Percentiles rank a stretch among this genome's conserved stretches.
phyloP scores from a whole-genome alignment of 2,888 invertebrate species.

The Drosophila yooni region DNA sequence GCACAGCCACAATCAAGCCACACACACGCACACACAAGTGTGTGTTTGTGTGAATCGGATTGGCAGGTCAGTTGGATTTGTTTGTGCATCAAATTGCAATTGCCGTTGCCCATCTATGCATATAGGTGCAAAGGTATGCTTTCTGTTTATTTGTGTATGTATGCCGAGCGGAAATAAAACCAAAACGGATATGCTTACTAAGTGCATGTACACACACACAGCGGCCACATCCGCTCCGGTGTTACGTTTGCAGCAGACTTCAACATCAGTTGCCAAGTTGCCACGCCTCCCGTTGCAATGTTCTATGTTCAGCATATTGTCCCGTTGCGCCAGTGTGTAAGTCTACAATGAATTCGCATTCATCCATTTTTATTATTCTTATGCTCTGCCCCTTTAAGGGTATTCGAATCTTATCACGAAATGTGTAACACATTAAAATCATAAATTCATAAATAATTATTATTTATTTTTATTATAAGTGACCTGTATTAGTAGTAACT shows the following conservation, averaged over 20 bases:
- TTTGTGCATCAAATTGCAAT: constrained; percentile 78
- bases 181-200: constrained; percentile 78
- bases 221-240: constrained; percentile 66
- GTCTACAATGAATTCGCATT: constrained; percentile 44
- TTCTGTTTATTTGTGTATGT: constrained; percentile 22
- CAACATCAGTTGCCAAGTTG: constrained; percentile 35
- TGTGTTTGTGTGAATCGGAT: constrained; percentile 31
- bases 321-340: constrained; percentile 8
- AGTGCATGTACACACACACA: constrained; percentile 67
- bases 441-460: neutral
- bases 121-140: constrained; percentile 24
- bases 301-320: constrained; percentile 6
- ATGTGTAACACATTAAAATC: neutral
- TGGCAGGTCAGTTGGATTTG: constrained; percentile 57
- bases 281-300: constrained; percentile 2
- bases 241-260: constrained; percentile 44
- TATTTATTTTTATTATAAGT: too few species aligned
- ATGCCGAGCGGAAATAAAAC: constrained; percentile 73
- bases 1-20: constrained; percentile 26
- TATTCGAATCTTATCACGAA: neutral
- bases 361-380: constrained; percentile 43
- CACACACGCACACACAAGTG: constrained; percentile 5
- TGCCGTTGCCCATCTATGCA: constrained; percentile 60
- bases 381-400: constrained; percentile 5
- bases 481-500: too few species aligned